These are phyloP conservation scores for Drosophila pruinosa DNA, from an alignment of 1,140 invertebrate genomes.

Conservation along the genomic window DNA sequence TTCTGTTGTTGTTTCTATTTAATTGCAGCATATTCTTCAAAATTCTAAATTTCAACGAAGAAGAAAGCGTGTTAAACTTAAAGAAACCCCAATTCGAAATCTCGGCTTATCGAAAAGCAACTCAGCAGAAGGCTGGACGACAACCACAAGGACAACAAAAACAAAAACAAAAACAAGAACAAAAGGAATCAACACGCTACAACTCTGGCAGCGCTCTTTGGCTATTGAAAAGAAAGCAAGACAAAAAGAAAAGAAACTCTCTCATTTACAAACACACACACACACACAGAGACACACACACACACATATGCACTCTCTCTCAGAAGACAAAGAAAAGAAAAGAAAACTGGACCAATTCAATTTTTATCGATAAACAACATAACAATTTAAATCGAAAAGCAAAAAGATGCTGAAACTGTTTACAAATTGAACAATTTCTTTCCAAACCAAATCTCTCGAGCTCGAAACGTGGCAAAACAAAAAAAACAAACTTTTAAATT, in stretches of 20 bases:
- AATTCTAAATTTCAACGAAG: slow-evolving; percentile 80
- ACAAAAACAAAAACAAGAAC: slow-evolving; percentile 19
- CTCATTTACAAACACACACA: slow-evolving; percentile 28
- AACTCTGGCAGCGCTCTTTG: slow-evolving; percentile 78
- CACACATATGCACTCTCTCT: slow-evolving; percentile 14
- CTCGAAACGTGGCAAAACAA: slow-evolving; percentile 16
- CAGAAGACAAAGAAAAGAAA: slow-evolving; percentile 38
- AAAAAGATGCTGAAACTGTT: slow-evolving; percentile 27
- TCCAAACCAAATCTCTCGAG: slow-evolving; percentile 19
- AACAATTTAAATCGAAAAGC: slow-evolving; percentile 13
- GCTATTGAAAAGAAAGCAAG: slow-evolving; percentile 61
- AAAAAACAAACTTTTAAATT: slow-evolving; percentile 19
- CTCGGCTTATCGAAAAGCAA: slow-evolving; percentile 69
- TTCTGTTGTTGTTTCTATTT: not conserved
- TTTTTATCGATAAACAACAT: slow-evolving; percentile 63
- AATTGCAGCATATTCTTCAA: slow-evolving; percentile 74
- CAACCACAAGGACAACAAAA: slow-evolving; percentile 40
- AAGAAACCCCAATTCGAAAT: slow-evolving; percentile 65
- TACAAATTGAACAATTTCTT: slow-evolving; percentile 39
- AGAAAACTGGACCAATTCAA: slow-evolving; percentile 77
- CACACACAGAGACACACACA: slow-evolving; percentile 1
- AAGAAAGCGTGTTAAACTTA: slow-evolving; percentile 80
- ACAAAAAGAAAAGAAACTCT: too few relatives aligned
- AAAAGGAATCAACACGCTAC: slow-evolving; percentile 59
- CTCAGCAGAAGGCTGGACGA: slow-evolving; percentile 34